phyloP scores from a whole-genome alignment of 2,888 invertebrate genomes.

The Anthophora plumipes region DNA sequence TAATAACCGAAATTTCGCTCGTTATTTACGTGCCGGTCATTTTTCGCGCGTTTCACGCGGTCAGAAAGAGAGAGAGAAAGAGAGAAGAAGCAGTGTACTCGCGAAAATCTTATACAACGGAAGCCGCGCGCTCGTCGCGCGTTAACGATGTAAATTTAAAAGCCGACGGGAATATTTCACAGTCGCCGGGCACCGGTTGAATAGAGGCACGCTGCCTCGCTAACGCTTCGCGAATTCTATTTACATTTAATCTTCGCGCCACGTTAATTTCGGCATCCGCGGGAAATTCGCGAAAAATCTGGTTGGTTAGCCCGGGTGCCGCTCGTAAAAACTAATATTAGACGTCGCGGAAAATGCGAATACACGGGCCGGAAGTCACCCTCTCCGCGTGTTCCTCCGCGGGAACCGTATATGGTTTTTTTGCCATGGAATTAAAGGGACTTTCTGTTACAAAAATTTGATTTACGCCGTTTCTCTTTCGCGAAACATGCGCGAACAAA shows the following conservation, averaged over 20 bases:
- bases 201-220: constrained; percentile 24
- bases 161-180: constrained; percentile 51
- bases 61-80: too few species aligned
- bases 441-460: not conserved
- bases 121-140: constrained; percentile 44
- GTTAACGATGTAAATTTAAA: constrained; percentile 58
- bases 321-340: constrained; percentile 66
- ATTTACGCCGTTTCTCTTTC: not conserved
- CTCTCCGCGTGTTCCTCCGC: not conserved
- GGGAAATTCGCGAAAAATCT: constrained; percentile 64
- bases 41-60: constrained; percentile 17
- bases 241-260: constrained; percentile 69
- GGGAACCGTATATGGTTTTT: not conserved
- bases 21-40: constrained; percentile 32
- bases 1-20: constrained; percentile 25
- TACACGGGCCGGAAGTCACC: constrained; percentile 25
- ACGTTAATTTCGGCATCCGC: constrained; percentile 66
- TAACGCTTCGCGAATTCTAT: constrained; percentile 64
- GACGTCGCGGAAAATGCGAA: constrained; percentile 45
- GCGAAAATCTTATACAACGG: constrained; percentile 42
- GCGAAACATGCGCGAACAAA: too few species aligned
- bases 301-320: constrained; percentile 39
- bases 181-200: constrained; percentile 9
- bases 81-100: too few species aligned
- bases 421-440: not conserved